Conservation (phyloP, 2,113 vertebrate genomes). For the Dipodomys stephensi region DNA sequence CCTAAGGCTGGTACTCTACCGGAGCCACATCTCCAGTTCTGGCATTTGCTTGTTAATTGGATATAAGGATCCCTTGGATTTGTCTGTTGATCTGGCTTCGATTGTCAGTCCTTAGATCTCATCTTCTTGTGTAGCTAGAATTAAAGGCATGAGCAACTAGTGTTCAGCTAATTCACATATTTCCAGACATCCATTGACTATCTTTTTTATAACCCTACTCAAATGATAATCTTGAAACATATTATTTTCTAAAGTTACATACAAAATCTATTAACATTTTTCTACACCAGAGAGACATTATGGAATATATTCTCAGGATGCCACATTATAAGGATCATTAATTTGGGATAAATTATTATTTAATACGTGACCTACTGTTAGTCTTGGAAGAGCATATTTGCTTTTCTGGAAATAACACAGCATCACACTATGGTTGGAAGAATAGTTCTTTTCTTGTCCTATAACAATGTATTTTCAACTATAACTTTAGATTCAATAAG, state of each 20-base stretch:
- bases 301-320: not conserved
- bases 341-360: not conserved
- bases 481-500: not conserved
- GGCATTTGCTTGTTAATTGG: too few species aligned
- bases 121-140: too few species aligned
- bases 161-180: too few species aligned
- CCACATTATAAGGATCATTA: not conserved
- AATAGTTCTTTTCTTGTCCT: not conserved
- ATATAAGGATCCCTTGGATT: too few species aligned
- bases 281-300: not conserved
- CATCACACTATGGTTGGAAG: not conserved
- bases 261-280: not conserved
- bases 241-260: not conserved
- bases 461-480: not conserved
- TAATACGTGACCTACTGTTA: not conserved
- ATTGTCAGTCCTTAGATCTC: too few species aligned
- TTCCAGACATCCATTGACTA: not conserved
- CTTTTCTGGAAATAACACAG: not conserved
- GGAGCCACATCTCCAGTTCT: too few species aligned
- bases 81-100: too few species aligned
- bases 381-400: not conserved
- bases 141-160: too few species aligned
- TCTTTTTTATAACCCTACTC: rapidly evolving
- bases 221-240: not conserved
- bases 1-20: too few species aligned